Evolutionary conservation across 2,797 vertebrate genomes (phyloP).

Genomic region (Emys orbicularis): DNA sequence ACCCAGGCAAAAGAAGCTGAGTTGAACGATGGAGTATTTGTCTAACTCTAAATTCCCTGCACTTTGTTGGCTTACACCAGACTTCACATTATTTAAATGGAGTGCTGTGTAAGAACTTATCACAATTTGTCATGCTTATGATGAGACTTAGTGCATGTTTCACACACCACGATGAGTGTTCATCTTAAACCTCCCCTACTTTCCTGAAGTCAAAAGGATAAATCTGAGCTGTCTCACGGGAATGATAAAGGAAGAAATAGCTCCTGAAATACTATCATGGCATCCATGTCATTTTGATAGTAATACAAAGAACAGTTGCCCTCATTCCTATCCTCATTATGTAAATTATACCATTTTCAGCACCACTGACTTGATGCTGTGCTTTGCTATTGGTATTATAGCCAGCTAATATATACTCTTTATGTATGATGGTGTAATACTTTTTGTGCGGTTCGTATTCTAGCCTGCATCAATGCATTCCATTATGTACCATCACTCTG

Average conservation of each 20-base stretch:
- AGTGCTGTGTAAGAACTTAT: not conserved
- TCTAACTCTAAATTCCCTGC: not conserved
- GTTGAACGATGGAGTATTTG: not conserved
- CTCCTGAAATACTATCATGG: not conserved
- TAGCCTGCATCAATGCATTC: not conserved
- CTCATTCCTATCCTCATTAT: constrained; percentile 3
- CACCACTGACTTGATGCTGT: not conserved
- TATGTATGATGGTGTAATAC: not conserved
- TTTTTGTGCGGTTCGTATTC: not conserved
- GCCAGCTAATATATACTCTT: not conserved
- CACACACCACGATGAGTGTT: not conserved
- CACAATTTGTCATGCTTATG: not conserved
- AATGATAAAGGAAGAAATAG: constrained; percentile 15
- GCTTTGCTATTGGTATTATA: accelerated
- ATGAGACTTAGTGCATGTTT: not conserved
- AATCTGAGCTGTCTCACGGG: not conserved
- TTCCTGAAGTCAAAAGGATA: not conserved
- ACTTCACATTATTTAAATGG: not conserved
- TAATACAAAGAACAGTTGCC: not conserved
- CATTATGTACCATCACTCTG: not conserved
- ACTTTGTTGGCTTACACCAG: not conserved
- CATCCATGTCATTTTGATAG: not conserved
- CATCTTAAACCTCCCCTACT: not conserved
- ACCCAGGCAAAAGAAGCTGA: not conserved
- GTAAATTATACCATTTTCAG: constrained; percentile 1